Evolutionary conservation across 2,888 invertebrate genomes (phyloP).

Genomic region (Eucera pruinosa): DNA sequence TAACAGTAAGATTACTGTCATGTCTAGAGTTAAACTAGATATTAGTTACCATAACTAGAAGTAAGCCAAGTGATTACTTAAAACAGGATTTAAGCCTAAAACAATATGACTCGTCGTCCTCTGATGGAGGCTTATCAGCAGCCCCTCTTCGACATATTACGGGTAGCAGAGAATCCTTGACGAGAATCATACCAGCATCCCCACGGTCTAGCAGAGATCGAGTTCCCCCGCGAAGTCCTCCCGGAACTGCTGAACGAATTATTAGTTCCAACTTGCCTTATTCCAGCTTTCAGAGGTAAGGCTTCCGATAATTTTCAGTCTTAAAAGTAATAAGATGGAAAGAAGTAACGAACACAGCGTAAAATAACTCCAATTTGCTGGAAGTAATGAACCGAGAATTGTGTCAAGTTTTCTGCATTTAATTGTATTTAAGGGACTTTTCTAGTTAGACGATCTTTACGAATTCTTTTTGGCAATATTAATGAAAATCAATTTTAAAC

Average conservation of each 20-base stretch:
- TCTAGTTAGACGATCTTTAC: too few relatives aligned
- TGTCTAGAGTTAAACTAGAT: too few relatives aligned
- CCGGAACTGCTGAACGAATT: conserved; percentile 80
- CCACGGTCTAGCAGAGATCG: conserved; percentile 80
- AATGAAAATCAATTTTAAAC: too few relatives aligned
- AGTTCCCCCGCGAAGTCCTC: conserved; percentile 80
- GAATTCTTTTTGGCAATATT: too few relatives aligned
- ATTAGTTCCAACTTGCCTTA: conserved; percentile 80
- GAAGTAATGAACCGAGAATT: too few relatives aligned
- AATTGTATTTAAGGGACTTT: too few relatives aligned
- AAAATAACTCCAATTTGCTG: too few relatives aligned
- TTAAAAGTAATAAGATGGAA: not conserved
- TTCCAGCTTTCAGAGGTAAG: conserved; percentile 81
- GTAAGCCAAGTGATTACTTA: conserved; percentile 16
- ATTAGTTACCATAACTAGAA: not conserved
- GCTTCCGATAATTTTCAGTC: conserved; percentile 10
- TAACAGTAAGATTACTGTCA: too few relatives aligned
- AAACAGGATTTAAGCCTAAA: conserved; percentile 82
- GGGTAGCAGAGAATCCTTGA: conserved; percentile 82
- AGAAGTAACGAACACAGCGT: too few relatives aligned
- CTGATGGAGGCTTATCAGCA: conserved; percentile 78
- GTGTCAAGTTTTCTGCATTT: too few relatives aligned
- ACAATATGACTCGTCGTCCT: conserved; percentile 81
- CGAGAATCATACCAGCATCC: conserved; percentile 80
- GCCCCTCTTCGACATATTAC: conserved; percentile 80